A percentile compares a stretch with the other conserved stretches of the same genome.
Conservation (phyloP, 2,797 vertebrate genomes). For the Pseudochromis fuscus region DNA sequence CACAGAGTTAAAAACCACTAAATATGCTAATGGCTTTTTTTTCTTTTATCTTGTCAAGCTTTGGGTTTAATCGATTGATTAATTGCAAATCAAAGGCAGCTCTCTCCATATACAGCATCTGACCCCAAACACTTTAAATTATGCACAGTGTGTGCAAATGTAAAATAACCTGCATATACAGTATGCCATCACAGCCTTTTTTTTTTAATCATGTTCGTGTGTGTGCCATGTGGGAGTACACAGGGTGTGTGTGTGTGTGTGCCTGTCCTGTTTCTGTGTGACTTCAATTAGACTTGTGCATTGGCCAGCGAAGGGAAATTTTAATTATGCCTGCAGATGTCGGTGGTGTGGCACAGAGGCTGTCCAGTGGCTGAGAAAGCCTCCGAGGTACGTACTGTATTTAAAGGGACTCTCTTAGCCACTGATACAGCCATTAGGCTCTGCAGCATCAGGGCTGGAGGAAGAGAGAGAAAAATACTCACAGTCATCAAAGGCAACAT, state of each 20-base stretch:
- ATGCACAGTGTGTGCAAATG: constrained; percentile 29
- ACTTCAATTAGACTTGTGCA: constrained; percentile 71
- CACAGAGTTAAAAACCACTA: constrained; percentile 55
- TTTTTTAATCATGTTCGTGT: constrained; percentile 2
- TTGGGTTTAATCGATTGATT: constrained; percentile 60
- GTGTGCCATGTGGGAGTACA: constrained; percentile 1
- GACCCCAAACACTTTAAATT: constrained; percentile 23
- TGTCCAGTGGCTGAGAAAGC: constrained; percentile 59
- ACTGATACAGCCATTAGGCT: constrained; percentile 53
- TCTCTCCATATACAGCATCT: background rate
- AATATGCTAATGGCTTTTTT: constrained; percentile 57
- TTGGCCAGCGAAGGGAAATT: constrained; percentile 62
- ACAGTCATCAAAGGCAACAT: constrained; percentile 20
- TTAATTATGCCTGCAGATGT: constrained; percentile 76
- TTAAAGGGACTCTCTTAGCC: constrained; percentile 56
- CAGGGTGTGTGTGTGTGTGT: background rate
- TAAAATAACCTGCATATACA: constrained; percentile 1
- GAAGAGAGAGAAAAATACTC: constrained; percentile 8
- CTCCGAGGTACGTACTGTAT: constrained; percentile 48
- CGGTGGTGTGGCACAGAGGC: constrained; percentile 48
- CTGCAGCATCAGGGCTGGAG: constrained; percentile 3
- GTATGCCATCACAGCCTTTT: background rate
- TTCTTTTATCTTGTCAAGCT: constrained; percentile 18
- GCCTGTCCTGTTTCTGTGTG: constrained; percentile 49
- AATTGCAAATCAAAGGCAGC: constrained; percentile 45